These are phyloP conservation scores for Axinella damicornis DNA, from an alignment of 37 sponge, comb jelly and placozoan species.

Conservation along the genomic window DNA sequence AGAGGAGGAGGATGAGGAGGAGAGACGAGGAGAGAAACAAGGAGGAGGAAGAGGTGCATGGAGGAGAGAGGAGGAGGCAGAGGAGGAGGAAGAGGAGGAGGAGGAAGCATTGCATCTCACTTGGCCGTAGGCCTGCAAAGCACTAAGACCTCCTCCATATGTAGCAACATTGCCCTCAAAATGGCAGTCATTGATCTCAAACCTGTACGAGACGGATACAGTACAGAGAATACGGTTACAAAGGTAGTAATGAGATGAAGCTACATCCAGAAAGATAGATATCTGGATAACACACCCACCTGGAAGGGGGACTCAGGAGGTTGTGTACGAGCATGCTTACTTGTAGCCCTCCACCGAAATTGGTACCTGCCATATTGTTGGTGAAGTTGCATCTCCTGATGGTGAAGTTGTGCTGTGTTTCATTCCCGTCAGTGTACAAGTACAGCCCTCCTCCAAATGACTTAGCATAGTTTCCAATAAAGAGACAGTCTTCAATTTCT, in stretches of 20 bases:
- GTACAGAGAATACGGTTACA: too few species aligned
- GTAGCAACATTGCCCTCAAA: conserved; percentile 46
- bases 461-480: conserved; percentile 48
- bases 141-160: conserved; percentile 38
- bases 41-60: too few species aligned
- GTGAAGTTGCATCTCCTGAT: conserved; percentile 26
- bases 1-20: too few species aligned
- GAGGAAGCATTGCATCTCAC: too few species aligned
- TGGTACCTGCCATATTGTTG: conserved; percentile 10
- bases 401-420: conserved; percentile 18
- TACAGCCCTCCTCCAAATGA: conserved; percentile 59
- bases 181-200: not conserved
- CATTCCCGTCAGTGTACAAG: conserved; percentile 11
- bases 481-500: conserved; percentile 17
- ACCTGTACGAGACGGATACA: too few species aligned
- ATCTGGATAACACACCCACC: too few species aligned
- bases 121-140: conserved; percentile 34
- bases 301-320: not conserved
- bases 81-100: too few species aligned
- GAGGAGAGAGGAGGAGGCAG: too few species aligned
- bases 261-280: too few species aligned
- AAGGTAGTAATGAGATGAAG: too few species aligned
- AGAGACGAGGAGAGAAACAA: too few species aligned
- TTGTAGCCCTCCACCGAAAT: conserved; percentile 47
- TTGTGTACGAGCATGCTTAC: conserved; percentile 23